Base-by-base conservation (phyloP, 2,113 vertebrate species). In the Ciconia stormi region DNA sequence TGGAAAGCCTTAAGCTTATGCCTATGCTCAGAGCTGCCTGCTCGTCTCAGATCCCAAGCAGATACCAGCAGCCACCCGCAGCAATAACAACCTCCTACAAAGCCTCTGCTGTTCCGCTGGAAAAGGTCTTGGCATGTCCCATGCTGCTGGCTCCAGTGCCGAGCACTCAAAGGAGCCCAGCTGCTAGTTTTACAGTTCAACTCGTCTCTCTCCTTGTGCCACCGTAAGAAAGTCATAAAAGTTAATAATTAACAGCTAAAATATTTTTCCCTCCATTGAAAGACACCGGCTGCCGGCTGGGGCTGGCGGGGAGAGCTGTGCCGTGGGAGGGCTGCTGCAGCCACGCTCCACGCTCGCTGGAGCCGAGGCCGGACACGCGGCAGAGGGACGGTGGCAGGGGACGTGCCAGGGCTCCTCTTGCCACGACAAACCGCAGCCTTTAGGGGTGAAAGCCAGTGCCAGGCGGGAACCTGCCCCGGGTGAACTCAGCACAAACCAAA, bases 21-120 rank as follows among this genome's bases (percentile, higher is more conserved):
- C 2, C 18, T 6, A 2, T 2, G 47, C 47, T 27, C 2, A 3
- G 58, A 25, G 47, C 40, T 1, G 56, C 78, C 73, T 2, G 65
- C 18, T 58, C 18, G 3, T 55, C 36, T 11, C n/a, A 0, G 38
- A 11, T 12, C 47, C 53, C 5, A 7, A 25, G 76, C 46, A 32
- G 53, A 30, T 42, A 25, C 80, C 80, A 14, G 78, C 65, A 63
- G 63, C 50, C 53, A 20, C 84, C 81, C 29, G 17, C 92, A n/a
- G 92, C 77, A 49, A 9, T 4, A 42, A 21, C 87, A 65, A 6
- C 73, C 74, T 66, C 59, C 59, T 4, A 67, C 66, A 81, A 81
- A 94, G 73, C 44, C 53, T 21, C 82, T 20, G 13, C 32, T 67
- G 44, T 87, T 42, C 73, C 42, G 84, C 93, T 58, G 49, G 71